Evolutionary conservation across 2,113 vertebrate species (phyloP), one percentile per base, ranked within the genome.

Genomic region (Promerops cafer): DNA sequence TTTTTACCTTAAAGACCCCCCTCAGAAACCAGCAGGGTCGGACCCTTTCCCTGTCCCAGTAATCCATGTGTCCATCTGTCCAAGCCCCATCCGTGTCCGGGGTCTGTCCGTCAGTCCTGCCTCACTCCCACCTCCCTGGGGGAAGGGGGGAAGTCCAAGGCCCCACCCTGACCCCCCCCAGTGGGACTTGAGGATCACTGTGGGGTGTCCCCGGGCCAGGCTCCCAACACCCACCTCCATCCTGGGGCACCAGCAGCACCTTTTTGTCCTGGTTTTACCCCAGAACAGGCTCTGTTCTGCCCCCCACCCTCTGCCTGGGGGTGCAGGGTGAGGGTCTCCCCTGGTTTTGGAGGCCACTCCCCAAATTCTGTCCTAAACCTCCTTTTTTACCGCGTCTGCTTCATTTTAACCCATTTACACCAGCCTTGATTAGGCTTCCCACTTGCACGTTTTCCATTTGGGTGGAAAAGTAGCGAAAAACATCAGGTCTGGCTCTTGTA

Each of bases 401-500:
- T 11, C 2, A 19, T 61, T 42, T 61, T 13, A 40, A 35, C 47
- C 16, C 52, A 11, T 37, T 20, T 22, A 6, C 57, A 15, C 8
- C 45, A n/a, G 24, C 11, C 4, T 11, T 15, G 18, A 24, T 18
- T 5, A 13, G 16, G 10, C n/a, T 31, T 44, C 68, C 21, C 52
- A 39, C 65, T 45, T 10, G 22, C 6, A 64, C 21, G n/a, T n/a
- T n/a, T n/a, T n/a, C n/a, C n/a, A 30, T 60, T 53, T 53, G 57
- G 63, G 84, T 50, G 52, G 44, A 53, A 39, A 89, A 82, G 22
- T 9, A 24, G 13, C 1, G 9, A 47, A 57, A 66, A 50, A 4
- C 1, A 1, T 2, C 10, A 12, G 30, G 4, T 13, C 10, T 11
- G 54, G 14, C 39, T 69, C 37, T 11, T 15, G 0, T 0, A 24